Evolutionary conservation across 2,113 vertebrate species (phyloP), one percentile per base, ranked within the genome.

Genomic region (Cyanistes caeruleus): DNA sequence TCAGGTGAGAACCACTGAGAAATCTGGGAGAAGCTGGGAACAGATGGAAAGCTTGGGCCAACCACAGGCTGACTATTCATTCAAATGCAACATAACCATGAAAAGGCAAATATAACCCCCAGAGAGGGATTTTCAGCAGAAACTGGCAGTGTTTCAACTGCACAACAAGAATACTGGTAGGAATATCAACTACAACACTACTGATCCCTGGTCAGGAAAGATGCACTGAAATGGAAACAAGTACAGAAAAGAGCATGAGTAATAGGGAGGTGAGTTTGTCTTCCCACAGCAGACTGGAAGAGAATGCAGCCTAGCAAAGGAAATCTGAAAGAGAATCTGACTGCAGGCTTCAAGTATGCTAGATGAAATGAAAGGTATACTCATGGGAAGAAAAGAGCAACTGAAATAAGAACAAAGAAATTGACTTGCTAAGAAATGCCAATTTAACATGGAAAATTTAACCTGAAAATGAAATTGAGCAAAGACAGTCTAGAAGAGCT

Each of bases 361-460:
- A 74, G 35, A 63, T 23, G 35, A 79, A 95, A 92, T 37, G 56
- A 89, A 93, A 90, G 58, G 44, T 92, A 81, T 25, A 95, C n/a
- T 25, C 86, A 78, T 7, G 68, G 55, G 78, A 90, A 85, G 28
- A 83, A 91, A 89, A 82, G 41, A 94, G 56, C 62, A 86, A 92
- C 43, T 64, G 73, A 93, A 87, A 90, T 67, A 92, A 80, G 76
- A 64, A 96, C 59, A 92, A 95, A 93, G 83, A 93, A 89, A 90
- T 4, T 60, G 44, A 76, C 93, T 92, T 87, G 64, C 60, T 92
- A 87, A 90, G 33, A 96, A 95, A 90, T 78, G 76, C 48, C 84
- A 59, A 81, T 83, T 93, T 73, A 83, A 95, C 79, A 86, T 21
- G 55, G 80, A 90, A 93, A 96, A 95, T 90, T 95, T 87, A 95